Evolutionary conservation across 1,140 invertebrate genomes (phyloP).

Genomic region (Trachymyrmex septentrionalis): DNA sequence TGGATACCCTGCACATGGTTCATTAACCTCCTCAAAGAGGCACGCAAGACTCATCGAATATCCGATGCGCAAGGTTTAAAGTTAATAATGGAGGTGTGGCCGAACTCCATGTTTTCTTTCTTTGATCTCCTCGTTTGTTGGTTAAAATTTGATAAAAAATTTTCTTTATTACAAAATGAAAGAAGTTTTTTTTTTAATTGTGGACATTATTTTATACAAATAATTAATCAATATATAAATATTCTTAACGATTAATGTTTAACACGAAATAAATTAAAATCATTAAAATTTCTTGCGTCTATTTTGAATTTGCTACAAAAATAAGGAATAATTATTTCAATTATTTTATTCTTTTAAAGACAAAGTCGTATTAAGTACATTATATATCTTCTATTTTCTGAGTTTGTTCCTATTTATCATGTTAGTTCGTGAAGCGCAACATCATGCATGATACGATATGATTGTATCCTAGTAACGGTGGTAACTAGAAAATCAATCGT

Average conservation of each 20-base stretch:
- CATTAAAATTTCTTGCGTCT: not conserved
- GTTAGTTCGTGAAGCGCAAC: not conserved
- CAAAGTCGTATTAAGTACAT: not conserved
- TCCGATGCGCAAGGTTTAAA: slow-evolving; percentile 89
- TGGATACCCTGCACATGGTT: slow-evolving; percentile 91
- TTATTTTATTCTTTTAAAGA: slow-evolving; percentile 8
- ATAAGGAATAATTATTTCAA: not conserved
- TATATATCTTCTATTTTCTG: not conserved
- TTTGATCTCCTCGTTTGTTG: not conserved
- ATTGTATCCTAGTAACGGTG: slow-evolving; percentile 7
- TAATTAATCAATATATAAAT: slow-evolving; percentile 3
- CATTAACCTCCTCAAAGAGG: slow-evolving; percentile 88
- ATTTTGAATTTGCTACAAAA: not conserved
- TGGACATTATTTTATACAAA: not conserved
- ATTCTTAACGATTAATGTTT: not conserved
- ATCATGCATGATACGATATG: not conserved
- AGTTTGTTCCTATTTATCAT: not conserved
- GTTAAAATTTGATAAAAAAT: not conserved
- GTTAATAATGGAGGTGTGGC: slow-evolving; percentile 88
- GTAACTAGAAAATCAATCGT: slow-evolving; percentile 17
- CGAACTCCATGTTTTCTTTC: not conserved
- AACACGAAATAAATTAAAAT: slow-evolving; percentile 3
- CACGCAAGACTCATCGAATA: slow-evolving; percentile 86
- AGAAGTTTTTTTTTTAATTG: not conserved
- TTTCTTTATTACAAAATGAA: not conserved